Evolutionary conservation across 2,797 vertebrate genomes (phyloP).

Genomic region (Oreochromis grahami): DNA sequence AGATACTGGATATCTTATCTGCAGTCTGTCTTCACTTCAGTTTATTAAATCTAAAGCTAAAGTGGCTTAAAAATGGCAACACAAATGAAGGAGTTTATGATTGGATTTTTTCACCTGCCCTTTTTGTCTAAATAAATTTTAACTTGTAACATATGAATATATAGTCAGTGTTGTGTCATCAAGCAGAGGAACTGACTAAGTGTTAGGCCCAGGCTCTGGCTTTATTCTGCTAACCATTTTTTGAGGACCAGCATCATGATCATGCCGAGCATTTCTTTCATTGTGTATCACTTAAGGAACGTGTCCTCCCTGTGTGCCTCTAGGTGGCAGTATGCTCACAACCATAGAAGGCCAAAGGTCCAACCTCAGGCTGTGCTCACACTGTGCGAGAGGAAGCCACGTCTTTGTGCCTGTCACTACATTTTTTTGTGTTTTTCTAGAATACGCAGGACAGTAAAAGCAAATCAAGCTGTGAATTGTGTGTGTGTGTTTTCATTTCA

Average conservation of each 20-base stretch:
- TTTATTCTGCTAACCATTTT: background rate
- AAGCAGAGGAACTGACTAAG: accelerated
- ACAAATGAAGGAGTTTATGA: background rate
- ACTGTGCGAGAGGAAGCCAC: background rate
- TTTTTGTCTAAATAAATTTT: background rate
- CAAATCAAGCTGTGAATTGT: background rate
- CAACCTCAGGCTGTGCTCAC: background rate
- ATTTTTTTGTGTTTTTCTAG: background rate
- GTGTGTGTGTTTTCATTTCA: background rate
- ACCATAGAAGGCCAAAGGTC: slow-evolving; percentile 9
- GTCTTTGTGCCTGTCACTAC: background rate
- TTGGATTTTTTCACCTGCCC: background rate
- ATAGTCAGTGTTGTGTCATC: background rate
- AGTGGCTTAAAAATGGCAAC: background rate
- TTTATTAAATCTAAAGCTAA: background rate
- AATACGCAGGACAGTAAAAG: background rate
- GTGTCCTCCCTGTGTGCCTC: background rate
- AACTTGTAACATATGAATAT: background rate
- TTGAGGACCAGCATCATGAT: background rate
- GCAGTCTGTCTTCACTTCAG: background rate
- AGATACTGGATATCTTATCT: background rate
- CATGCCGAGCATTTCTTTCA: background rate
- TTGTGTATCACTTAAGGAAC: background rate
- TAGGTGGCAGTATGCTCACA: slow-evolving; percentile 45
- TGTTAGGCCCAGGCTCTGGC: accelerated